phyloP scores from a whole-genome alignment of 2,888 invertebrate genomes.

The Thysanoteuthis rhombus region DNA sequence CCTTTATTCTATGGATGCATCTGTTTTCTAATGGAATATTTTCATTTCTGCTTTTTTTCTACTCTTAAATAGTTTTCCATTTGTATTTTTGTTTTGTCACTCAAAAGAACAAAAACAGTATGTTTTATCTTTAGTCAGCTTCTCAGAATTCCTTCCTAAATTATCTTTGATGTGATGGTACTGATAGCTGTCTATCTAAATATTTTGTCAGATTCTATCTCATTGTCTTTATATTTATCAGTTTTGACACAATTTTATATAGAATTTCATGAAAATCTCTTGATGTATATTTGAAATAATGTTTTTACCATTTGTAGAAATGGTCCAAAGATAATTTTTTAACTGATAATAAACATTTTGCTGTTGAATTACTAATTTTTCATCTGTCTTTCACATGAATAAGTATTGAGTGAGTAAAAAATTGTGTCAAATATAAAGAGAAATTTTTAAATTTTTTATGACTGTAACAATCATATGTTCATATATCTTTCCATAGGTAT shows the following conservation, averaged over 20 bases:
- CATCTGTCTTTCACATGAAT: too few relatives aligned
- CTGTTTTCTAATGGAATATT: neutral
- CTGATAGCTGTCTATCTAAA: neutral
- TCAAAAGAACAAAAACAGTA: neutral
- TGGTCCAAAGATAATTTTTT: too few relatives aligned
- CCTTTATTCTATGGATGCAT: neutral
- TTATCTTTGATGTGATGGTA: neutral
- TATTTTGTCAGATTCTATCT: neutral
- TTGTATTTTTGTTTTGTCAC: neutral
- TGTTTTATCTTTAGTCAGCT: neutral
- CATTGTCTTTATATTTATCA: neutral
- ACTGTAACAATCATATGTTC: too few relatives aligned
- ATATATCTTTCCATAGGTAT: neutral
- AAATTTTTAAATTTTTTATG: too few relatives aligned
- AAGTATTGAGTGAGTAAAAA: too few relatives aligned
- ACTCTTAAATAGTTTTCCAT: neutral
- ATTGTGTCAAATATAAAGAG: too few relatives aligned
- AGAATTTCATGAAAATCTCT: too few relatives aligned
- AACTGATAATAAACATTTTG: too few relatives aligned
- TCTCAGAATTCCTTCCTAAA: neutral
- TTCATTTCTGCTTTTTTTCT: neutral
- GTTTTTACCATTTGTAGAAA: too few relatives aligned
- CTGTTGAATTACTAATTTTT: too few relatives aligned
- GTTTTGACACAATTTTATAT: neutral
- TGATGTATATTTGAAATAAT: too few relatives aligned